A percentile compares a stretch with the other conserved stretches of the same genome.
These are phyloP conservation scores for Willisornis vidua DNA, from an alignment of 2,113 vertebrate genomes.

Conservation along the genomic window DNA sequence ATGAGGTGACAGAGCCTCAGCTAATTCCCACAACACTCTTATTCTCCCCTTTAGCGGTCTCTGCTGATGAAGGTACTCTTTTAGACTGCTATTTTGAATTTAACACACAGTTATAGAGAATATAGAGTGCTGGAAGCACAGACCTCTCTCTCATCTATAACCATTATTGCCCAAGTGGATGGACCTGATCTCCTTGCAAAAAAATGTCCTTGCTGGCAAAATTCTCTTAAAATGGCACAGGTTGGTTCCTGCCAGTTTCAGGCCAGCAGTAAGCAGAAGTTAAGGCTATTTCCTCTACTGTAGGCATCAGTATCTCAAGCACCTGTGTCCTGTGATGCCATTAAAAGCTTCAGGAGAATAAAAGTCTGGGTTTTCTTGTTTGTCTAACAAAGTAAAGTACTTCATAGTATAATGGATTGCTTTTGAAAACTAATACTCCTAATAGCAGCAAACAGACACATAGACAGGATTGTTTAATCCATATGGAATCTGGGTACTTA, in stretches of 20 bases:
- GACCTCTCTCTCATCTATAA: background rate
- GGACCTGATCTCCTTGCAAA: slow-evolving; percentile 30
- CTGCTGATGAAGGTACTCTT: background rate
- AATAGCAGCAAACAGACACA: slow-evolving; percentile 17
- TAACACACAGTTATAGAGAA: slow-evolving; percentile 4
- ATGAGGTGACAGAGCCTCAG: background rate
- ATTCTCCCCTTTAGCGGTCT: background rate
- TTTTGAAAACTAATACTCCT: slow-evolving; percentile 38
- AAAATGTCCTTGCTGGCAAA: slow-evolving; percentile 34
- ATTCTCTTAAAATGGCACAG: slow-evolving; percentile 19
- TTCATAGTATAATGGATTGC: slow-evolving; percentile 36
- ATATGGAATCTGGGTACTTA: background rate
- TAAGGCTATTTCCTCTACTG: slow-evolving; percentile 30
- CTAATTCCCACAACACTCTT: background rate
- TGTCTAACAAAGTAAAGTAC: slow-evolving; percentile 42
- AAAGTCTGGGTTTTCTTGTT: slow-evolving; percentile 48
- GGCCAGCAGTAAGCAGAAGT: background rate
- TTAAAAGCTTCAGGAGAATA: slow-evolving; percentile 52
- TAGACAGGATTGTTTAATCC: background rate
- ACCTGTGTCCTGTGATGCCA: slow-evolving; percentile 42
- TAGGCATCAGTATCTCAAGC: slow-evolving; percentile 44
- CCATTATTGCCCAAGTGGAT: background rate
- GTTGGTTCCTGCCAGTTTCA: background rate
- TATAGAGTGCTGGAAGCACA: background rate
- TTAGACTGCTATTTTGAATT: slow-evolving; percentile 19